Conservation (phyloP, 2,888 invertebrate genomes). For the Macropis europaea region DNA sequence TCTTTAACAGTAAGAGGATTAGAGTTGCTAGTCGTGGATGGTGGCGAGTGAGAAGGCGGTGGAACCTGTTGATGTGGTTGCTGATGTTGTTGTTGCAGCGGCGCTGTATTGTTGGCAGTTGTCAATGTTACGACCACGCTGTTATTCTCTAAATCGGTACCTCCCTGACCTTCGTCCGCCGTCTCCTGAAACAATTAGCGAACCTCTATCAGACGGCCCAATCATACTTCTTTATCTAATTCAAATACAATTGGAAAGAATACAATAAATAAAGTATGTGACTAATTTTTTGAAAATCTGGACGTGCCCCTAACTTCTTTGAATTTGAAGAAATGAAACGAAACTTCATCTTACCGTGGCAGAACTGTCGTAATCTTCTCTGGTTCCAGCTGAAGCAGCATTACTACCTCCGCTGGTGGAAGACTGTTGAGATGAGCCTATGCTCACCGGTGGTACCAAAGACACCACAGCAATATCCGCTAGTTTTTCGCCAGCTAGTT, state of each 20-base stretch:
- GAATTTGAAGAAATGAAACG: background rate
- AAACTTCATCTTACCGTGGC: constrained; percentile 80
- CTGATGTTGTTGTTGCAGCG: constrained; percentile 79
- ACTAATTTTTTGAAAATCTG: no score
- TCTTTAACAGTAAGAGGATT: constrained; percentile 89
- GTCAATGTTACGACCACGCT: constrained; percentile 70
- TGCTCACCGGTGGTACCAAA: constrained; percentile 69
- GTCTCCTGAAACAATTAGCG: constrained; percentile 83
- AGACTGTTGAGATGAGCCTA: constrained; percentile 70
- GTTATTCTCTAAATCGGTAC: constrained; percentile 77
- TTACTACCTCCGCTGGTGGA: constrained; percentile 65
- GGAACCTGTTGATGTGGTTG: constrained; percentile 71
- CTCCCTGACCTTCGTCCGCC: constrained; percentile 90
- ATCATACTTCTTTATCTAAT: constrained; percentile 55
- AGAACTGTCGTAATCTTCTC: constrained; percentile 82
- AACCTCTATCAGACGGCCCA: constrained; percentile 79
- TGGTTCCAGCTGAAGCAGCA: constrained; percentile 62
- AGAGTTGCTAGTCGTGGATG: constrained; percentile 76
- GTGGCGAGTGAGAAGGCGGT: constrained; percentile 71
- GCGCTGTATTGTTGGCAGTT: constrained; percentile 63
- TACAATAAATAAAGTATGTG: constrained; percentile 3
- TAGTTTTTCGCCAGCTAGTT: constrained; percentile 69
- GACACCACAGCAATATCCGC: constrained; percentile 73
- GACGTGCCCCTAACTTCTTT: background rate
- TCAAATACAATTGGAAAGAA: background rate